Evolutionary conservation across 2,797 vertebrate species (phyloP), one percentile per base, ranked within the genome.

Genomic region (Arrhamphus sclerolepis): DNA sequence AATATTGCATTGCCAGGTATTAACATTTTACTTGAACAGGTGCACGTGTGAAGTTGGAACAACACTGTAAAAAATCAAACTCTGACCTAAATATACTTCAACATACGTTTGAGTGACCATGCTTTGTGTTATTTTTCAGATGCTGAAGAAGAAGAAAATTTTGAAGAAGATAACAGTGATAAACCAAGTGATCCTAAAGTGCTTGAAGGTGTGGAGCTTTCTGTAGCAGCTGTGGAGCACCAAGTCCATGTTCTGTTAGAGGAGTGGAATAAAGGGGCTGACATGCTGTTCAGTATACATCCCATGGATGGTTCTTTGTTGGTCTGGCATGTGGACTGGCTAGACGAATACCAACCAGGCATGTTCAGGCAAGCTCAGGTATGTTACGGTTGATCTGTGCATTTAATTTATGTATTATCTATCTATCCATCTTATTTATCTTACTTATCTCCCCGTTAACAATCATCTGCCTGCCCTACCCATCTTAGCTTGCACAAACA

Each of bases 301-400:
- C 95, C 97, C 41, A 88, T 96, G 90, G 97, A 99, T 83, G 98
- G 98, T 47, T 99, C 98, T 39, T 85, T 99, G 84, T 89, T 99
- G 61, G 95, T 99, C 56, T 99, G 98, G 98, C 94, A 98, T 49
- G 94, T 98, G 42, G 98, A 98, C 89, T 99, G 97, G 96, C 89
- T 99, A 47, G 97, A 99, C 82, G 98, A 99, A 85, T 98, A 97
- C 82, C 96, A 98, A 78, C 97, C 98, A 49, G 96, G 96, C 81
- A 98, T 98, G 97, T 99, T 98, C 91, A 95, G 97, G 43, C 98
- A 99, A 91, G 93, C 95, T 69, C 98, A 99, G 97, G 98, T 99
- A 94, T n/a, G 57, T 62, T 4, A 50, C 38, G 49, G 1, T 7
- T 42, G 5, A 41, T 40, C 17, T n/a, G 17, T 7, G 9, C 44